Evolutionary conservation across 2,113 vertebrate genomes (phyloP).

Genomic region (Leptobrachium ailaonicum): DNA sequence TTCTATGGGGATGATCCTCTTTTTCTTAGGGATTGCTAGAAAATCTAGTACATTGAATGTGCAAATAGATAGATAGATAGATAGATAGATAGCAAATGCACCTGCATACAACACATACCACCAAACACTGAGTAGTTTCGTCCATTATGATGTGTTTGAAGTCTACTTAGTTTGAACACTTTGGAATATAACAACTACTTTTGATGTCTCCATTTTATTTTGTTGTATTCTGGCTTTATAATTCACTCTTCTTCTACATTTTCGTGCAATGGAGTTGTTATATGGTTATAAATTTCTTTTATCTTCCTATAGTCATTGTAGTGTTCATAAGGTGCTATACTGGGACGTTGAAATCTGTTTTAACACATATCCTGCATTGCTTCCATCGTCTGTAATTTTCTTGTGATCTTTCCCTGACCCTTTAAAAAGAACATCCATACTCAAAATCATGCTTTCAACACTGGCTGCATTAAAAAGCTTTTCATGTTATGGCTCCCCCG

Average conservation of each 20-base stretch:
- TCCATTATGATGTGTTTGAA: no score
- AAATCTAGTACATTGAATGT: no score
- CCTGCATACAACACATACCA: no score
- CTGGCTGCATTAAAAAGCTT: constrained; percentile 32
- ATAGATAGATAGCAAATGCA: no score
- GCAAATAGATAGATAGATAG: no score
- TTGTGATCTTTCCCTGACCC: constrained; percentile 28
- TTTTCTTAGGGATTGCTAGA: no score
- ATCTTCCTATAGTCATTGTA: not conserved
- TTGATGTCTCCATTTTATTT: not conserved
- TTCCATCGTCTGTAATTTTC: constrained; percentile 27
- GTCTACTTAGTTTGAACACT: no score
- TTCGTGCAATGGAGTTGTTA: not conserved
- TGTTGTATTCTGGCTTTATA: not conserved
- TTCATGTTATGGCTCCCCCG: constrained; percentile 17
- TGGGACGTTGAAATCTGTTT: constrained; percentile 18
- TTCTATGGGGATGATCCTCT: no score
- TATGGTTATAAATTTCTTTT: not conserved
- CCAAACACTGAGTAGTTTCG: no score
- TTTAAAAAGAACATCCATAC: constrained; percentile 29
- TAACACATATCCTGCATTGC: constrained; percentile 26
- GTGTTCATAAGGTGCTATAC: not conserved
- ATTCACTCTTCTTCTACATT: not conserved
- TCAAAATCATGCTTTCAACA: constrained; percentile 31
- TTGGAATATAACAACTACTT: not conserved